Conservation (phyloP, 2,888 invertebrate genomes). For the Latheticus oryzae region DNA sequence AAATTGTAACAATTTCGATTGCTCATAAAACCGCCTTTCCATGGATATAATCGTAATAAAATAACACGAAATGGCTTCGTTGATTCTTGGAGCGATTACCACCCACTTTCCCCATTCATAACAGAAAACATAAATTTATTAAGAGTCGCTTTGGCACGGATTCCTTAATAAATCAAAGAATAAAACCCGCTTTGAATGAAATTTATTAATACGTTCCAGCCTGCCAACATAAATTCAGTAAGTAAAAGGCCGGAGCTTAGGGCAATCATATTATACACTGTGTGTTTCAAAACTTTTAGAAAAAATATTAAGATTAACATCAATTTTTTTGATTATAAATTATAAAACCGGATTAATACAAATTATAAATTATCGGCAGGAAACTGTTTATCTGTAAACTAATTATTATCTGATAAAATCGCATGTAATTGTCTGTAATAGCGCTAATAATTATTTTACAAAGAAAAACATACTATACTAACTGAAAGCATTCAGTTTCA, state of each 20-base stretch:
- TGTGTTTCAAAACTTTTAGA: no score
- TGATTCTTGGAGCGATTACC: conserved; percentile 27
- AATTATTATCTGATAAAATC: conserved; percentile 40
- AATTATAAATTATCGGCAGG: conserved; percentile 40
- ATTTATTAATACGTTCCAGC: conserved; percentile 23
- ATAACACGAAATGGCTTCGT: conserved; percentile 19
- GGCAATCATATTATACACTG: no score
- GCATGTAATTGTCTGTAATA: conserved; percentile 34
- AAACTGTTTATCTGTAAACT: conserved; percentile 36
- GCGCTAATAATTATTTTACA: conserved; percentile 20
- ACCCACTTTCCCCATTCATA: conserved; percentile 33
- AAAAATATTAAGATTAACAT: no score
- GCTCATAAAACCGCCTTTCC: conserved; percentile 10
- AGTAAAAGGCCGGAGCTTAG: conserved; percentile 12
- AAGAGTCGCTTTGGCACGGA: conserved; percentile 21
- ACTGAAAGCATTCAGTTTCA: no score
- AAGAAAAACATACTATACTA: no score
- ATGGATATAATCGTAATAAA: conserved; percentile 18
- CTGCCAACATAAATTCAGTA: conserved; percentile 15
- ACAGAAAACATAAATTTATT: conserved; percentile 24
- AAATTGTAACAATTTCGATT: no score
- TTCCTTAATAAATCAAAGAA: conserved; percentile 28
- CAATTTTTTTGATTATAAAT: conserved; percentile 31
- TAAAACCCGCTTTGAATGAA: conserved; percentile 18
- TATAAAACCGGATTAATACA: conserved; percentile 26